These are phyloP conservation scores for Diorhabda carinulata DNA, from an alignment of 1,140 invertebrate species.

Conservation along the genomic window DNA sequence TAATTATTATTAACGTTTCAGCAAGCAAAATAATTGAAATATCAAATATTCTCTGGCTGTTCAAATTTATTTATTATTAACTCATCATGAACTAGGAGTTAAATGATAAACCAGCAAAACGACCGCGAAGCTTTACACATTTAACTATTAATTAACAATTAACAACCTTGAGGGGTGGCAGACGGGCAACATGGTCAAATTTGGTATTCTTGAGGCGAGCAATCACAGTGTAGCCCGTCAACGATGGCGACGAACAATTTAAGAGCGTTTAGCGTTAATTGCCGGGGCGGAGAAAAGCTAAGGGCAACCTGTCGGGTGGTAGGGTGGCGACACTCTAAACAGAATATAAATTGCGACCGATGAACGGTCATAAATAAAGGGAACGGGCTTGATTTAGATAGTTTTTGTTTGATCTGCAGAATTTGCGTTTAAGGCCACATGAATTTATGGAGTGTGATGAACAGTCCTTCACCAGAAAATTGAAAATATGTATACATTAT, in stretches of 20 bases:
- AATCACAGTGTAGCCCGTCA: slow-evolving; percentile 25
- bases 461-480: not conserved
- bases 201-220: slow-evolving; percentile 26
- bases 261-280: slow-evolving; percentile 30
- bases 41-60: too few relatives aligned
- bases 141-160: slow-evolving; percentile 19
- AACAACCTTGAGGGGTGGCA: not conserved
- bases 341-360: slow-evolving; percentile 29
- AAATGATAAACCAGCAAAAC: too few relatives aligned
- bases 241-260: slow-evolving; percentile 27
- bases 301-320: not conserved
- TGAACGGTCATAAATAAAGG: slow-evolving; percentile 25
- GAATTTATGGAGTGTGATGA: slow-evolving; percentile 1
- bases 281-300: slow-evolving; percentile 9
- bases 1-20: too few relatives aligned
- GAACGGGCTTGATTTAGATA: not conserved
- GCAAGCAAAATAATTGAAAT: too few relatives aligned
- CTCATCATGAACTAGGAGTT: too few relatives aligned
- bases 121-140: not conserved
- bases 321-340: slow-evolving; percentile 24
- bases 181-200: slow-evolving; percentile 16
- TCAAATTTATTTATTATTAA: too few relatives aligned
- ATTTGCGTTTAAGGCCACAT: slow-evolving; percentile 4
- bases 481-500: slow-evolving; percentile 1
- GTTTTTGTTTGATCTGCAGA: slow-evolving; percentile 16